Conservation (phyloP, 1,140 invertebrate species). For the Diorhabda sublineata region DNA sequence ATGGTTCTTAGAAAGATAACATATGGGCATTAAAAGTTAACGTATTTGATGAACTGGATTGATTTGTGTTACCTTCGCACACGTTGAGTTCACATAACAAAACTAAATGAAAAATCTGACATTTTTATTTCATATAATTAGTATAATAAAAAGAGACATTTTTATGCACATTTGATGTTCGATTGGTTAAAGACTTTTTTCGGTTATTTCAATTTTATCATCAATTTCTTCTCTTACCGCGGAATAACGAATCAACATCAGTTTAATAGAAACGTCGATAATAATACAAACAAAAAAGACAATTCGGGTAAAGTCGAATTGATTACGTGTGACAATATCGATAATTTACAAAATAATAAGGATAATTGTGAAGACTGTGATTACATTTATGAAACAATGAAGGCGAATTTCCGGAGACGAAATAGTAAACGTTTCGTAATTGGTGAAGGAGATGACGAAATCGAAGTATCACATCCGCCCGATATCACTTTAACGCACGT, state of each 20-base stretch:
- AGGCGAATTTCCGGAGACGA: constrained; percentile 31
- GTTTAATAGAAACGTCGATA: not conserved
- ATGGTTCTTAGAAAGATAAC: too few relatives aligned
- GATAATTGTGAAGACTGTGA: constrained; percentile 12
- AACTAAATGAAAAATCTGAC: too few relatives aligned
- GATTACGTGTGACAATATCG: too few relatives aligned
- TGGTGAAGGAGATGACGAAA: constrained; percentile 41
- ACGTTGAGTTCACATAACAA: too few relatives aligned
- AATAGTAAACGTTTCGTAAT: constrained; percentile 46
- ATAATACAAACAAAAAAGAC: not conserved
- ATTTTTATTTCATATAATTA: too few relatives aligned
- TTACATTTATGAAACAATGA: constrained; percentile 17
- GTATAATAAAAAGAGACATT: too few relatives aligned
- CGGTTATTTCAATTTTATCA: constrained; percentile 9
- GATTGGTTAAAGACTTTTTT: not conserved
- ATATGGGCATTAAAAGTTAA: too few relatives aligned
- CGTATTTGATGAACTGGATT: too few relatives aligned
- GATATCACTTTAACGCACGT: constrained; percentile 26
- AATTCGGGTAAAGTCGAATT: not conserved
- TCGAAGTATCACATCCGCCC: constrained; percentile 20
- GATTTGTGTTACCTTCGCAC: too few relatives aligned
- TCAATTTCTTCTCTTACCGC: not conserved
- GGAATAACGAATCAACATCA: not conserved
- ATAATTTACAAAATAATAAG: not conserved
- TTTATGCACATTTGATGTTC: not conserved